Percentiles rank a stretch among this genome's conserved stretches.
These are phyloP conservation scores for Cyprinodon tularosa DNA, from an alignment of 2,113 vertebrate species.

Conservation along the genomic window DNA sequence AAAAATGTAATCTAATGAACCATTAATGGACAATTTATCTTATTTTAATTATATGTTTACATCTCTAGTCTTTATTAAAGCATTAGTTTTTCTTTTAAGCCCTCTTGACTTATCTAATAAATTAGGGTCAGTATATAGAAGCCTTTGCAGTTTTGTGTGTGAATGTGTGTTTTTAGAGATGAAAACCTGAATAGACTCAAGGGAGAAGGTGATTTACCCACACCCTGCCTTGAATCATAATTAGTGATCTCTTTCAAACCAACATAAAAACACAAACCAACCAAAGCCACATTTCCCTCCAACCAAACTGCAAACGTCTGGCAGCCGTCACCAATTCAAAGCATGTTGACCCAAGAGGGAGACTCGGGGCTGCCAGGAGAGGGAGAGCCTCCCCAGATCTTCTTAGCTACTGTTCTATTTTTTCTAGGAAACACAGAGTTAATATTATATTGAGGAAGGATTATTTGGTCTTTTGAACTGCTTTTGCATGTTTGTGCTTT, in stretches of 20 bases:
- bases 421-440: not conserved
- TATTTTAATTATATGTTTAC: too few species aligned
- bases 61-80: not conserved
- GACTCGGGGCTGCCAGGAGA: constrained; percentile 27
- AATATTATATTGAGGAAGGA: constrained; percentile 7
- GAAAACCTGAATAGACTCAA: constrained; percentile 49
- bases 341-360: constrained; percentile 33
- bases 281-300: constrained; percentile 54
- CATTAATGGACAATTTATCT: too few species aligned
- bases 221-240: constrained; percentile 78
- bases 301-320: constrained; percentile 44
- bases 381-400: not conserved
- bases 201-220: constrained; percentile 64
- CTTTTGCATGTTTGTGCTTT: constrained; percentile 77
- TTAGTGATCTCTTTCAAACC: constrained; percentile 65
- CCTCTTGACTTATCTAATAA: constrained; percentile 10
- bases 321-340: constrained; percentile 54
- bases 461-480: constrained; percentile 64
- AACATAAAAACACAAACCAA: constrained; percentile 66
- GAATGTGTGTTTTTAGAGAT: constrained; percentile 23
- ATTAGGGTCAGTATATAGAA: constrained; percentile 8
- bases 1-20: too few species aligned
- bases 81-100: constrained; percentile 16
- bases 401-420: constrained; percentile 1
- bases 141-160: not conserved